Percentiles rank a stretch among this genome's conserved stretches.
Conservation (phyloP, 2,113 vertebrate genomes). For the Indicator maculatus region DNA sequence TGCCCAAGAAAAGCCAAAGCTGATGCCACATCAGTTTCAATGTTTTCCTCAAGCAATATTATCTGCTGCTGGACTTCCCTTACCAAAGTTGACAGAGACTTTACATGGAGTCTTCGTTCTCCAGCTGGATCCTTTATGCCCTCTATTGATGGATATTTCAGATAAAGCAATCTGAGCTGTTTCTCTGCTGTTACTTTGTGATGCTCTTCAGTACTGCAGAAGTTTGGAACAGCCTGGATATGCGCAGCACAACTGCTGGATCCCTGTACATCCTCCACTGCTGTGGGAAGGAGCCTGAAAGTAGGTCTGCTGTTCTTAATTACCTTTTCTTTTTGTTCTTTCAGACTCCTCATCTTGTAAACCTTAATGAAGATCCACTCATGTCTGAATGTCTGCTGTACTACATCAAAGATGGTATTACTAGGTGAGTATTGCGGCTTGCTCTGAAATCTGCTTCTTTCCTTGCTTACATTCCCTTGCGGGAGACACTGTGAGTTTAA, state of each 20-base stretch:
- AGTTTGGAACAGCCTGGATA: not conserved
- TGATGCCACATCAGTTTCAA: not conserved
- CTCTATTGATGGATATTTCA: not conserved
- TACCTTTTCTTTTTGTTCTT: constrained; percentile 34
- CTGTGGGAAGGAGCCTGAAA: not conserved
- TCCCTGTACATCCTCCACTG: not conserved
- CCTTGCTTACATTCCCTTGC: not conserved
- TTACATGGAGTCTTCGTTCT: not conserved
- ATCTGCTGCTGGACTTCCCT: not conserved
- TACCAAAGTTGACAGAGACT: not conserved
- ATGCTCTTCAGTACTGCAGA: not conserved
- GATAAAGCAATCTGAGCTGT: not conserved
- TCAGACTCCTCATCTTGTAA: constrained; percentile 97
- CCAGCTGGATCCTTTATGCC: not conserved
- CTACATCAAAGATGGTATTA: constrained; percentile 99
- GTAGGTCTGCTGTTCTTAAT: not conserved
- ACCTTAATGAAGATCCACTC: constrained; percentile 97
- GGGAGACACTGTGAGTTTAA: not conserved
- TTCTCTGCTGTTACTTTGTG: not conserved
- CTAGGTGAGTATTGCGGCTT: constrained; percentile 80
- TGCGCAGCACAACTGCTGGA: not conserved
- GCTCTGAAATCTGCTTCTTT: not conserved
- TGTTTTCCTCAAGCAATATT: not conserved
- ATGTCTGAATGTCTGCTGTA: constrained; percentile 99
- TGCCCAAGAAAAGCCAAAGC: not conserved